Percentiles rank a stretch among this genome's conserved stretches.
Evolutionary conservation across 2,888 invertebrate species (phyloP).

Genomic region (Hydropsyche betteni): DNA sequence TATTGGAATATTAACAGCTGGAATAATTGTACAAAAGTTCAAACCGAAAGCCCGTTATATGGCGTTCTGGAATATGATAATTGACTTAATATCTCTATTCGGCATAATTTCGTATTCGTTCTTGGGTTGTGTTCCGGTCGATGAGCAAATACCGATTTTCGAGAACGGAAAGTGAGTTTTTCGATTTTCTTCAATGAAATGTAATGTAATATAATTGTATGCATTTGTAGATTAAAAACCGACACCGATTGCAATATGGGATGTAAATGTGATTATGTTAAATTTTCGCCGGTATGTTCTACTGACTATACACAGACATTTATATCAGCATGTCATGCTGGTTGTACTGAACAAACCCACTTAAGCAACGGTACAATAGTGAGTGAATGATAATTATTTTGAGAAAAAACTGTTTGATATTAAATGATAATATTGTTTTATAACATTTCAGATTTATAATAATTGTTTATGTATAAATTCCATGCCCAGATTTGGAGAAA

Average conservation of each 20-base stretch:
- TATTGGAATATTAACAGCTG: constrained; percentile 73
- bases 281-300: constrained; percentile 78
- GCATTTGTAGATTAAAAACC: constrained; percentile 58
- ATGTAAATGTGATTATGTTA: constrained; percentile 75
- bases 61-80: constrained; percentile 75
- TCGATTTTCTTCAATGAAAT: neutral
- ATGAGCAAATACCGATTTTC: constrained; percentile 60
- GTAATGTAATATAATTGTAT: neutral
- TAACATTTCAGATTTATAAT: constrained; percentile 10
- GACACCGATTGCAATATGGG: constrained; percentile 68
- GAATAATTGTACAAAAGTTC: constrained; percentile 71
- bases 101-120: constrained; percentile 73
- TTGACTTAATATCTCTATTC: constrained; percentile 70
- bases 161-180: constrained; percentile 57
- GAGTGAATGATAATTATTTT: constrained; percentile 2
- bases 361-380: constrained; percentile 62
- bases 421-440: neutral
- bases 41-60: constrained; percentile 73
- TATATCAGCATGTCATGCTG: constrained; percentile 84
- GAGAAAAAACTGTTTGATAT: neutral
- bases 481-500: neutral
- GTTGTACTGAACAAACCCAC: constrained; percentile 66
- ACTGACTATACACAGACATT: constrained; percentile 70
- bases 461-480: constrained; percentile 63
- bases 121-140: constrained; percentile 72